Base-by-base conservation (phyloP, 2,113 vertebrate species). In the Phyllopteryx taeniolatus region DNA sequence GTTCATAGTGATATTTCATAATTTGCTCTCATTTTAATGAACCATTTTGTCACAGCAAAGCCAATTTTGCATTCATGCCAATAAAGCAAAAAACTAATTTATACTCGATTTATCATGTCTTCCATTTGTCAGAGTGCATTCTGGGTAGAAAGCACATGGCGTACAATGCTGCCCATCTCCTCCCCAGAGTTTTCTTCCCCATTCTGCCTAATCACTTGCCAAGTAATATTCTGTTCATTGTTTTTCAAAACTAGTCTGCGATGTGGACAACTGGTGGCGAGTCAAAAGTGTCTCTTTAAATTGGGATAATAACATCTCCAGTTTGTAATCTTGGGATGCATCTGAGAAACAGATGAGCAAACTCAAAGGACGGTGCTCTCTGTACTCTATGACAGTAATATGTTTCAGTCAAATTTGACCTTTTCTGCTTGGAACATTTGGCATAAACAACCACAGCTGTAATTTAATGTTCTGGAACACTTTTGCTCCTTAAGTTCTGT, bases 201-300 rank as follows among this genome's bases (percentile, higher is more conserved):
- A 13, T 46, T 22, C 64, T 35, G 31, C 59, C 60, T 84, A 84
- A 88, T 89, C 79, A 81, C 71, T 80, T 53, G 27, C 67, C 69
- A 78, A 83, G 84, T 86, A 89, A 87, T 88, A 84, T 88, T 86
- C 81, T 88, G 77, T 78, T 84, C 85, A 86, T 81, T 84, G 82
- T 85, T 86, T 85, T 80, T 79, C 74, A 84, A 81, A 89, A 82
- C 76, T 78, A 88, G 88, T 89, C 76, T 83, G 68, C 56, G 0
- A 67, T 10, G 42, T 43, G 8, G 68, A 86, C 78, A 83, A 85
- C 83, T 42, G 62, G 73, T 78, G 76, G 72, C 69, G 85, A 88
- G 81, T 83, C 80, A 86, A 79, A 82, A 65, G 74, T 77, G 76
- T 77, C 86, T 83, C 77, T 73, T 77, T 79, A 84, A 86, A 89